Percentiles rank a stretch among this genome's conserved stretches.
Evolutionary conservation across 1,140 invertebrate genomes (phyloP).

Genomic region (Pararge aegeria): DNA sequence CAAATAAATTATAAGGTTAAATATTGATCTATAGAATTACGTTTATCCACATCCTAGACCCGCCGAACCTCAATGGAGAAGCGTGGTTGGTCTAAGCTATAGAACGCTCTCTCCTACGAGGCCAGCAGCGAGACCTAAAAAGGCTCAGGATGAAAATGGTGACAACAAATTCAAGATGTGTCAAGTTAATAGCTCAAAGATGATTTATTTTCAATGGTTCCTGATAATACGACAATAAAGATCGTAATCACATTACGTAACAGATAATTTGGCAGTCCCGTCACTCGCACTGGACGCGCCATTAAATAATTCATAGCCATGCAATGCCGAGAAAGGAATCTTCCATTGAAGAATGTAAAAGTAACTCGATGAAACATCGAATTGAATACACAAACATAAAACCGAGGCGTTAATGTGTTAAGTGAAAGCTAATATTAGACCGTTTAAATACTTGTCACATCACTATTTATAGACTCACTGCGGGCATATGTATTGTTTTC

Average conservation of each 20-base stretch:
- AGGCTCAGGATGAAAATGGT: too few relatives aligned
- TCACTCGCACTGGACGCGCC: neutral
- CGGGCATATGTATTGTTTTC: conserved; percentile 10
- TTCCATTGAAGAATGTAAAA: conserved; percentile 43
- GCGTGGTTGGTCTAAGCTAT: too few relatives aligned
- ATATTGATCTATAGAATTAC: too few relatives aligned
- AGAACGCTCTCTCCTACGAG: too few relatives aligned
- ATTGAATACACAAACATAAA: conserved; percentile 35
- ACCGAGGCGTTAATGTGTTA: conserved; percentile 35
- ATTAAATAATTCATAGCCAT: conserved; percentile 22
- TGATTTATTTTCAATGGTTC: too few relatives aligned
- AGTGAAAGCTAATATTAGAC: conserved; percentile 40
- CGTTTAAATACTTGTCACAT: conserved; percentile 28
- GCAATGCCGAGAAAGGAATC: conserved; percentile 39
- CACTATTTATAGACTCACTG: conserved; percentile 35
- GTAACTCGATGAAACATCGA: conserved; percentile 18
- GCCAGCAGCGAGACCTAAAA: too few relatives aligned
- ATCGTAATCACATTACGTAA: neutral
- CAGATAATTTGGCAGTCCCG: conserved; percentile 3
- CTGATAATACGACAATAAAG: neutral
- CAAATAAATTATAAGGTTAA: too few relatives aligned
- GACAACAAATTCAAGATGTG: too few relatives aligned
- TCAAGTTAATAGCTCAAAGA: too few relatives aligned
- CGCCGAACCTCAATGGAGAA: too few relatives aligned
- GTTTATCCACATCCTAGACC: too few relatives aligned